Percentiles rank a stretch among this genome's conserved stretches.
phyloP scores from a whole-genome alignment of 2,797 vertebrate species.

The Cyprinodon diabolis region DNA sequence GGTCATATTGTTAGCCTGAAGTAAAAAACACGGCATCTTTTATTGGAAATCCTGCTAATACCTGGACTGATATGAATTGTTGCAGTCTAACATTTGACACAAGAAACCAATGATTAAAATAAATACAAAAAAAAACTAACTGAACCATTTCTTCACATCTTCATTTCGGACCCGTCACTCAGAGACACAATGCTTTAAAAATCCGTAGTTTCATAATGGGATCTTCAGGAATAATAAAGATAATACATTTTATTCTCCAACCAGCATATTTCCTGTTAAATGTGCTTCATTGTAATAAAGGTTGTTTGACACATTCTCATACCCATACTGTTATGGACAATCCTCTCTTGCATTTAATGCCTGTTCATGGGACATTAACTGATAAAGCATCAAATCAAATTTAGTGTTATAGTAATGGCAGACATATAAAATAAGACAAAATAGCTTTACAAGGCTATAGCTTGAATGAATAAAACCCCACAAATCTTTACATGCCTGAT shows the following conservation, averaged over 20 bases:
- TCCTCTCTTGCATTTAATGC: conserved; percentile 7
- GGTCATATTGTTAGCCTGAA: no score
- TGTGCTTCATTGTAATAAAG: conserved; percentile 8
- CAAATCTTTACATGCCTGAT: conserved; percentile 24
- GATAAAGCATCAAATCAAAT: conserved; percentile 20
- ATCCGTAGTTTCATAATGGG: neutral
- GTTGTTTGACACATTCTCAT: neutral
- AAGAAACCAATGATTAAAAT: neutral
- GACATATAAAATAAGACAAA: conserved; percentile 25
- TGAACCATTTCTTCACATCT: neutral
- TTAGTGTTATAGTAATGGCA: conserved; percentile 20
- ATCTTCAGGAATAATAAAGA: neutral
- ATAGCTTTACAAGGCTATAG: conserved; percentile 28
- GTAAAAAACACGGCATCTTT: no score
- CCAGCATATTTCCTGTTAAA: neutral
- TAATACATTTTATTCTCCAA: neutral
- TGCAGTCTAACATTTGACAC: no score
- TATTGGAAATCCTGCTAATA: neutral
- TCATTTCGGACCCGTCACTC: neutral
- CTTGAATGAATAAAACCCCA: conserved; percentile 15
- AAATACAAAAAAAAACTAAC: neutral
- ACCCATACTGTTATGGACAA: neutral
- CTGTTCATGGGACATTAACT: conserved; percentile 27
- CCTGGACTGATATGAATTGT: no score
- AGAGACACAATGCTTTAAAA: no score